phyloP scores from a whole-genome alignment of 2,797 vertebrate species.

The Ctenopoma multispine region DNA sequence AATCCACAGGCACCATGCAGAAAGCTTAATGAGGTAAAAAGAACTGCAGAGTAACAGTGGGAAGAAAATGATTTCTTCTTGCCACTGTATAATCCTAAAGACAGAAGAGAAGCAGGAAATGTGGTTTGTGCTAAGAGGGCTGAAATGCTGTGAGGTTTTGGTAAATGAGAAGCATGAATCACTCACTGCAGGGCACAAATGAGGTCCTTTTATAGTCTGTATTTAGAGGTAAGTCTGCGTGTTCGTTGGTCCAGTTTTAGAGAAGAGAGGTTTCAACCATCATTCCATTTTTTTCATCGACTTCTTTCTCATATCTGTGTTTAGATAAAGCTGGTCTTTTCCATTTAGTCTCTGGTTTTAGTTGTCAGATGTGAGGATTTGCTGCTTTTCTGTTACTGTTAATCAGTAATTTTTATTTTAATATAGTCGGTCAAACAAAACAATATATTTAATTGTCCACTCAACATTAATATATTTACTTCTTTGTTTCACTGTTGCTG shows the following conservation, averaged over 20 bases:
- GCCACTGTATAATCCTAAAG: background rate
- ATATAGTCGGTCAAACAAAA: too few species aligned
- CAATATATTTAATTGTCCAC: too few species aligned
- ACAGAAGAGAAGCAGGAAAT: background rate
- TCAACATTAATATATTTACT: background rate
- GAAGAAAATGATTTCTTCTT: too few species aligned
- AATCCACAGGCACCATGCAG: too few species aligned
- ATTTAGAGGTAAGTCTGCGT: conserved; percentile 10
- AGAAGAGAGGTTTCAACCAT: conserved; percentile 13
- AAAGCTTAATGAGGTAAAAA: too few species aligned
- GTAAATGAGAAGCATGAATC: conserved; percentile 2
- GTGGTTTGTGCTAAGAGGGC: conserved; percentile 2
- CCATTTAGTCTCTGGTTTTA: background rate
- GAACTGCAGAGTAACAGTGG: too few species aligned
- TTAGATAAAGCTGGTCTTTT: background rate
- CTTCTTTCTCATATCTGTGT: conserved; percentile 7
- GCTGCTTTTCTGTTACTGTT: background rate
- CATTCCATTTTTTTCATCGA: conserved; percentile 3
- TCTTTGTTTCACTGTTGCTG: background rate
- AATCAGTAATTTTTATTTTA: background rate
- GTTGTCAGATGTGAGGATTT: background rate
- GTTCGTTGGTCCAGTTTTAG: background rate
- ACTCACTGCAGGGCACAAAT: conserved; percentile 8
- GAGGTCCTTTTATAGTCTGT: conserved; percentile 1
- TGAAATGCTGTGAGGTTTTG: background rate